These are phyloP conservation scores for Luidia sarsii DNA, from an alignment of 53 echinoderm and acorn worm genomes.

Conservation along the genomic window DNA sequence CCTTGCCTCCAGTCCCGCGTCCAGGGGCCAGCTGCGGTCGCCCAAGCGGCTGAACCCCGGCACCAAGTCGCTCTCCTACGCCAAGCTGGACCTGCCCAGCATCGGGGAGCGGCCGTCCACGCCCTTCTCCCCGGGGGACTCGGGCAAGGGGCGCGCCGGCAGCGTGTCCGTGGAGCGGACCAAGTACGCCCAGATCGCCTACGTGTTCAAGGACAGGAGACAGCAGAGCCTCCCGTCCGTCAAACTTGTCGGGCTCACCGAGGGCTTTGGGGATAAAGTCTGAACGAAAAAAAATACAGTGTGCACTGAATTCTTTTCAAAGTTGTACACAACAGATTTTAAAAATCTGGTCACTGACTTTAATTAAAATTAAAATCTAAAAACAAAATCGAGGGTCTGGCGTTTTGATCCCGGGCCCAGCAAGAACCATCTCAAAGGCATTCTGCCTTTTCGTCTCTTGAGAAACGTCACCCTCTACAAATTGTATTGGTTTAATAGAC, in stretches of 20 bases:
- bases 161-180: slow-evolving; percentile 33
- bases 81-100: slow-evolving; percentile 49
- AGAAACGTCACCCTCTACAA: not conserved
- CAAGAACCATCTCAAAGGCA: no score
- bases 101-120: slow-evolving; percentile 15
- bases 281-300: not conserved
- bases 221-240: slow-evolving; percentile 60
- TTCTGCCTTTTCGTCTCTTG: no score
- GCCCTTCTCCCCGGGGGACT: not conserved
- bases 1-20: not conserved
- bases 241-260: slow-evolving; percentile 43
- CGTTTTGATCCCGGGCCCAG: no score
- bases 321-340: not conserved
- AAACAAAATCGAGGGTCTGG: no score
- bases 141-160: slow-evolving; percentile 1
- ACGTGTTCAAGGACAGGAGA: slow-evolving; percentile 60
- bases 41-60: not conserved
- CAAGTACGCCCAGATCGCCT: slow-evolving; percentile 51
- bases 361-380: no score
- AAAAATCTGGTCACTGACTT: not conserved
- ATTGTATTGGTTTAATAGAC: no score
- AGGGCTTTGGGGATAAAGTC: slow-evolving; percentile 38
- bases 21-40: not conserved
- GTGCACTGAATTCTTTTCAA: not conserved
- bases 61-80: slow-evolving; percentile 35